Evolutionary conservation across 64 coral and sea anemone genomes (phyloP).

Genomic region (Montipora foliosa): DNA sequence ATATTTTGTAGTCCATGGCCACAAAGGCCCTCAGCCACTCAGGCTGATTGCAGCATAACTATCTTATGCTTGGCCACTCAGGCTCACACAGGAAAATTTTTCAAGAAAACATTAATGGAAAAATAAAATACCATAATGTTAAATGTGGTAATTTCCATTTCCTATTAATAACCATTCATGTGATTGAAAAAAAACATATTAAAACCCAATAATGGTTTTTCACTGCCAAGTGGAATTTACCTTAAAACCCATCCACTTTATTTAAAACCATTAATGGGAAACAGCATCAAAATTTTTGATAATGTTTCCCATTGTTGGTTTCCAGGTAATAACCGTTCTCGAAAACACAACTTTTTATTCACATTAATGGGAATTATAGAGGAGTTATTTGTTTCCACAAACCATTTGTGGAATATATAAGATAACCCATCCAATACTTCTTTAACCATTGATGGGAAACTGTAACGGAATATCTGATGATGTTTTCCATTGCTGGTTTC

Average conservation of each 20-base stretch:
- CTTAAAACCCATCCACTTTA: background rate
- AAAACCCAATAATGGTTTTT: too few species aligned
- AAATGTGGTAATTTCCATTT: too few species aligned
- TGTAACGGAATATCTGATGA: background rate
- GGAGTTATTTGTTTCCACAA: too few species aligned
- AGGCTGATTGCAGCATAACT: too few species aligned
- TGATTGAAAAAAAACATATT: too few species aligned
- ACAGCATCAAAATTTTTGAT: background rate
- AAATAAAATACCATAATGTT: too few species aligned
- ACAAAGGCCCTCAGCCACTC: too few species aligned
- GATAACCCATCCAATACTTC: background rate
- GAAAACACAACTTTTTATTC: background rate
- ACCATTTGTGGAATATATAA: too few species aligned
- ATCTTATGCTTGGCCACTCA: too few species aligned
- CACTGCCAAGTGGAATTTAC: too few species aligned
- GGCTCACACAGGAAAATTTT: constrained; percentile 8
- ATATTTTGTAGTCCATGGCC: too few species aligned
- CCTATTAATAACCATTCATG: too few species aligned
- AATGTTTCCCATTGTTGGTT: constrained; percentile 8
- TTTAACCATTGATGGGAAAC: constrained; percentile 1
- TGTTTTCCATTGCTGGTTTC: constrained; percentile 8
- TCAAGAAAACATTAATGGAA: background rate
- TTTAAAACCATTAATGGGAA: constrained; percentile 4
- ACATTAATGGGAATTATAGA: background rate
- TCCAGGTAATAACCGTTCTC: background rate